Conservation (phyloP, 1,140 invertebrate species). For the Zaprionus camerounensis region DNA sequence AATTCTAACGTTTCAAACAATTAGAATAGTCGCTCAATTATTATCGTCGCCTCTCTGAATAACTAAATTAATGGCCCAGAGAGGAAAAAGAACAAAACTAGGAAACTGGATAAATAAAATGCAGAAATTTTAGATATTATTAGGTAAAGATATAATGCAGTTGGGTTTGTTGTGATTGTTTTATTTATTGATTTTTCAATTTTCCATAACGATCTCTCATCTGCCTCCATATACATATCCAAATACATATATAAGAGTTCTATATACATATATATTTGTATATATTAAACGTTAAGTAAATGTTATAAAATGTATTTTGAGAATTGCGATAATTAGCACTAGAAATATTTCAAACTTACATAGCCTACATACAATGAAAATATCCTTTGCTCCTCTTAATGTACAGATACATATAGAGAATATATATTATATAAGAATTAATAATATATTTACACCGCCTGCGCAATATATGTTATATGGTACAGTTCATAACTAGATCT, state of each 20-base stretch:
- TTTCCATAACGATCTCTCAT: slow-evolving; percentile 70
- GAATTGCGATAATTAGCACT: slow-evolving; percentile 78
- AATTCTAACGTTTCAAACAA: neutral
- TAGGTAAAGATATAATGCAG: neutral
- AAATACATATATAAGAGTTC: slow-evolving; percentile 42
- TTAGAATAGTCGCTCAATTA: neutral
- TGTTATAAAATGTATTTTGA: slow-evolving; percentile 75
- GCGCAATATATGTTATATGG: slow-evolving; percentile 21
- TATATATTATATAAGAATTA: neutral
- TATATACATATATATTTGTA: slow-evolving; percentile 50
- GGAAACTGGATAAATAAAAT: neutral
- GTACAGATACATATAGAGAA: slow-evolving; percentile 27
- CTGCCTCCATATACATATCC: slow-evolving; percentile 47
- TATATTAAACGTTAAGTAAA: slow-evolving; percentile 78
- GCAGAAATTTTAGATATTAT: neutral
- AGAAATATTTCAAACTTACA: slow-evolving; percentile 68
- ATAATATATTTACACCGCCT: slow-evolving; percentile 35
- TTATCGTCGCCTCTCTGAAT: neutral
- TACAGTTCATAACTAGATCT: slow-evolving; percentile 40
- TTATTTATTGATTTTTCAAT: slow-evolving; percentile 75
- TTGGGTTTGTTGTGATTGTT: slow-evolving; percentile 58
- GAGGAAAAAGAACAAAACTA: neutral
- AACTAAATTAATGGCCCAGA: neutral
- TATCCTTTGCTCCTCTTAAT: slow-evolving; percentile 14
- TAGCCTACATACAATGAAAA: slow-evolving; percentile 34